Conservation (phyloP, 2,888 invertebrate genomes). For the Phengaris arion region DNA sequence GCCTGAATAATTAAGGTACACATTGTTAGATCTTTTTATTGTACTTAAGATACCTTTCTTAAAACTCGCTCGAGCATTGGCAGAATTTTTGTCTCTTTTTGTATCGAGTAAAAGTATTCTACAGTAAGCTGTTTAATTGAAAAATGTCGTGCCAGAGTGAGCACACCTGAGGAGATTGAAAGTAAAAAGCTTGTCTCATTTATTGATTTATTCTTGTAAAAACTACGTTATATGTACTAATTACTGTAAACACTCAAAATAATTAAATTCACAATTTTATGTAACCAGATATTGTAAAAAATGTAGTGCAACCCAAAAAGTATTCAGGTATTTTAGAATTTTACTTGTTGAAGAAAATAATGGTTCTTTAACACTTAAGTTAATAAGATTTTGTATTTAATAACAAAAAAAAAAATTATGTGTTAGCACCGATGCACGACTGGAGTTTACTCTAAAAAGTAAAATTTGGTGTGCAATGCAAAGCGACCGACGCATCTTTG, state of each 20-base stretch:
- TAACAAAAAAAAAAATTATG: too few species aligned
- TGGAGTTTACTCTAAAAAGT: too few species aligned
- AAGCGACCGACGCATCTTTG: too few species aligned
- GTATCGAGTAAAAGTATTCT: constrained; percentile 6
- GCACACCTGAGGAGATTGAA: constrained; percentile 15
- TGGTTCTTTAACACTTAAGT: not conserved
- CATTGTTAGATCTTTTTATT: constrained; percentile 13
- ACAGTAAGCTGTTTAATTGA: constrained; percentile 15
- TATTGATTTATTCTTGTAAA: not conserved
- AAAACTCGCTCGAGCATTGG: not conserved
- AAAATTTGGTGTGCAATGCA: too few species aligned
- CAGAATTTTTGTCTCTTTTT: constrained; percentile 6
- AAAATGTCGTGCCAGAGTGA: constrained; percentile 1
- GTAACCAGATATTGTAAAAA: too few species aligned
- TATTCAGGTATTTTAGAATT: too few species aligned
- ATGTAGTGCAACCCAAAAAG: too few species aligned
- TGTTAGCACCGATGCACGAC: too few species aligned
- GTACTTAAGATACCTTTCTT: constrained; percentile 4
- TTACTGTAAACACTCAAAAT: not conserved
- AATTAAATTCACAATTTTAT: too few species aligned
- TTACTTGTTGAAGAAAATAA: not conserved
- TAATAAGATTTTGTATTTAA: not conserved
- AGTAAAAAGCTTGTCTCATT: constrained; percentile 5
- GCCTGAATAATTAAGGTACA: constrained; percentile 21
- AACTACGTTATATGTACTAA: not conserved